phyloP scores from a whole-genome alignment of 2,113 vertebrate species.

The Hippocampus comes region DNA sequence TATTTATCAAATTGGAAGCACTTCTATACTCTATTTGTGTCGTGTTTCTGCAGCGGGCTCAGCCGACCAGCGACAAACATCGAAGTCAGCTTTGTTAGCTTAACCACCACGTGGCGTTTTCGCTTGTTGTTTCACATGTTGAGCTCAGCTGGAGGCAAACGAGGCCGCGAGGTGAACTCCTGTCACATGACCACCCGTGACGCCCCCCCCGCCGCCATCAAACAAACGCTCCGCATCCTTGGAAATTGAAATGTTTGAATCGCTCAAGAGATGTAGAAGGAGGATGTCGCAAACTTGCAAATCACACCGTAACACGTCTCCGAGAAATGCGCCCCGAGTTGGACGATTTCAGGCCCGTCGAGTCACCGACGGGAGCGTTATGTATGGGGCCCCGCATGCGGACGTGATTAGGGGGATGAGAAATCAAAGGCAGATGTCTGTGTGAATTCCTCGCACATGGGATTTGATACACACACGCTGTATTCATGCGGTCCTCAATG shows the following conservation, averaged over 20 bases:
- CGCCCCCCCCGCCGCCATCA: neutral
- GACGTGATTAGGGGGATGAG: conserved; percentile 21
- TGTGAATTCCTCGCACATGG: conserved; percentile 36
- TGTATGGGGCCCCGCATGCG: conserved; percentile 9
- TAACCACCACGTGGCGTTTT: neutral
- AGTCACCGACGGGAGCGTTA: conserved; percentile 5
- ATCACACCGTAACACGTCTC: neutral
- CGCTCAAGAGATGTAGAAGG: conserved; percentile 6
- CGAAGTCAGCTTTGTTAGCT: neutral
- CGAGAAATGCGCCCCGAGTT: neutral
- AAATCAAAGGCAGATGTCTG: conserved; percentile 36
- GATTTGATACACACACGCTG: neutral
- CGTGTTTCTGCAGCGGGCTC: neutral
- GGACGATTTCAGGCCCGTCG: neutral
- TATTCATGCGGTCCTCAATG: neutral
- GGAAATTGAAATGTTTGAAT: neutral
- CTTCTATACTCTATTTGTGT: neutral
- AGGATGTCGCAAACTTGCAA: neutral
- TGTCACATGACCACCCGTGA: conserved; percentile 42
- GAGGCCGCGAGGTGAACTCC: conserved; percentile 33
- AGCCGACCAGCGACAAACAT: neutral
- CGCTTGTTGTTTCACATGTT: conserved; percentile 42
- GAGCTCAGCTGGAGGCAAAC: conserved; percentile 21
- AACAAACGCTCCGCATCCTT: neutral
- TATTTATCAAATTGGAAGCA: neutral